Conservation (phyloP, 2,888 invertebrate species). For the Himalopsyche kuldschensis region DNA sequence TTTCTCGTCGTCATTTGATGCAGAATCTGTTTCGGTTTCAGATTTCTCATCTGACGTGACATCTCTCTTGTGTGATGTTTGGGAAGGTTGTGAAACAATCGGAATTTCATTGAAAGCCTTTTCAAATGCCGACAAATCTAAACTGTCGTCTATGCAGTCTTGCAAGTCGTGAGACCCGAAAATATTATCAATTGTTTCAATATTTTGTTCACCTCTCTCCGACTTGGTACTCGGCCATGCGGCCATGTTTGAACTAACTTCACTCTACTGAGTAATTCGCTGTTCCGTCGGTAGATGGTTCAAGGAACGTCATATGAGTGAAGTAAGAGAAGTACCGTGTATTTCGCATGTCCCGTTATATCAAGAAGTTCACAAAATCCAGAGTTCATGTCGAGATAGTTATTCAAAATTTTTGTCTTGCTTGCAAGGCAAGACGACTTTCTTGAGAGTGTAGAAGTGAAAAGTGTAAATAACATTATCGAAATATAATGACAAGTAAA, state of each 20-base stretch:
- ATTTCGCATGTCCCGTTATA: constrained; percentile 34
- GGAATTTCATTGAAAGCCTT: constrained; percentile 55
- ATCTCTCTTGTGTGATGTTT: constrained; percentile 25
- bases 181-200: constrained; percentile 45
- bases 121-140: constrained; percentile 52
- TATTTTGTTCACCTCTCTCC: constrained; percentile 41
- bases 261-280: not conserved
- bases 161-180: constrained; percentile 58
- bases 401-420: constrained; percentile 27
- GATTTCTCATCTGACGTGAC: constrained; percentile 36
- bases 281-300: not conserved
- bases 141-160: constrained; percentile 55
- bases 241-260: constrained; percentile 50
- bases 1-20: constrained; percentile 17
- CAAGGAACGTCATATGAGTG: constrained; percentile 4
- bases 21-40: constrained; percentile 28
- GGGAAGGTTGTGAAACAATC: constrained; percentile 27
- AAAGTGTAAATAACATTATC: constrained; percentile 5
- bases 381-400: constrained; percentile 16
- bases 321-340: constrained; percentile 8
- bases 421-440: constrained; percentile 13
- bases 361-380: constrained; percentile 24
- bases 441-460: not conserved
- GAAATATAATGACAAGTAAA: constrained; percentile 6
- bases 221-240: constrained; percentile 51